phyloP scores from a whole-genome alignment of 23 tunicate genomes.

The Trididemnum nubilum region DNA sequence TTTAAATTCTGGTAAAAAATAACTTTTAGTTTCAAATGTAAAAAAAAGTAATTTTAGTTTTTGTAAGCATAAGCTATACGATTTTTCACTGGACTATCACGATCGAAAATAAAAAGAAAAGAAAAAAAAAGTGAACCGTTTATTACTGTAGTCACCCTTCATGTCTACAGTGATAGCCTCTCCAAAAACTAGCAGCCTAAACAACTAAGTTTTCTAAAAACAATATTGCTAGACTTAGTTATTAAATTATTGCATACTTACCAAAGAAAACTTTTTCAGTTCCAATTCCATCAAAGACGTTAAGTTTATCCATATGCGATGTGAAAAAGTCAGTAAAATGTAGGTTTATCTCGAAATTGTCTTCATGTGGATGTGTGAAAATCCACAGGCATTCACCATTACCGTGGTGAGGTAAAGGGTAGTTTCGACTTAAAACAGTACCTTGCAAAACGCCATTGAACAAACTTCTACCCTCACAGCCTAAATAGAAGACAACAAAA shows the following conservation, averaged over 20 bases:
- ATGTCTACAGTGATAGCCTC: no score
- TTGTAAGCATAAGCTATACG: no score
- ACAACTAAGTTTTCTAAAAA: no score
- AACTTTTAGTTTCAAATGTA: no score
- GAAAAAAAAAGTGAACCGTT: no score
- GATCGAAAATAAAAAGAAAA: no score
- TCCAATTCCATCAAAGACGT: constrained; percentile 53
- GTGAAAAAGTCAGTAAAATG: constrained; percentile 60
- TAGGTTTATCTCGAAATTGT: constrained; percentile 2
- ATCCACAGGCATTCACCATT: constrained; percentile 87
- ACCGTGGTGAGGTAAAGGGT: constrained; percentile 63
- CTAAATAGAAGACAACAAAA: constrained; percentile 44
- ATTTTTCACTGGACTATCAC: no score
- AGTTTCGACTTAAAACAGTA: constrained; percentile 51
- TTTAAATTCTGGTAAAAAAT: no score
- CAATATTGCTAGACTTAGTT: no score
- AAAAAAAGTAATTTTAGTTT: no score
- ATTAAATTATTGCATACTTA: background rate
- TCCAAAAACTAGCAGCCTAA: no score
- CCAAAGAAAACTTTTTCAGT: constrained; percentile 24
- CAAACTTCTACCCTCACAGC: constrained; percentile 71
- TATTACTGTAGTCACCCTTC: no score
- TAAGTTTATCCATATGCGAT: constrained; percentile 38
- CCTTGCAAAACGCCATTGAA: constrained; percentile 36
- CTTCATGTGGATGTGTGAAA: constrained; percentile 5